Conservation (phyloP, 2,797 vertebrate genomes). For the Argentina silus region DNA sequence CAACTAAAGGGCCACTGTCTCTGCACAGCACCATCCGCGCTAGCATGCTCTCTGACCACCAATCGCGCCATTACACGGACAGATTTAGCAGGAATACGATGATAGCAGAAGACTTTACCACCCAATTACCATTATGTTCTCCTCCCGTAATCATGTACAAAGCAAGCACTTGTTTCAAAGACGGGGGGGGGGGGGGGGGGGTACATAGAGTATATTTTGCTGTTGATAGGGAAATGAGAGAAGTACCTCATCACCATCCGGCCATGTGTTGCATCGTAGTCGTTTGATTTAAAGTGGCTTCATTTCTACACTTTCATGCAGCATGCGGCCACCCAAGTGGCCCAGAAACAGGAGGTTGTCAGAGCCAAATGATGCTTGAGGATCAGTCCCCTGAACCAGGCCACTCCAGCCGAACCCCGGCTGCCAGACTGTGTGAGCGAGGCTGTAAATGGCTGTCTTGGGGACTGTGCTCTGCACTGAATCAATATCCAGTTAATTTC, state of each 20-base stretch:
- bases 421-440: slow-evolving; percentile 18
- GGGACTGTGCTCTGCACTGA: slow-evolving; percentile 1
- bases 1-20: slow-evolving; percentile 75
- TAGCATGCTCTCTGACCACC: slow-evolving; percentile 60
- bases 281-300: background rate
- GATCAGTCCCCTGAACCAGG: slow-evolving; percentile 44
- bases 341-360: slow-evolving; percentile 20
- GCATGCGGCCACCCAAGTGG: slow-evolving; percentile 11
- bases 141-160: slow-evolving; percentile 13
- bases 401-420: background rate
- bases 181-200: background rate
- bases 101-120: slow-evolving; percentile 27
- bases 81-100: slow-evolving; percentile 55
- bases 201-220: background rate
- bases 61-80: slow-evolving; percentile 63
- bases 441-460: slow-evolving; percentile 30
- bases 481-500: slow-evolving; percentile 48
- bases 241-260: background rate
- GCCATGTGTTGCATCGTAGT: background rate
- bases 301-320: background rate
- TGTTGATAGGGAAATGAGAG: background rate
- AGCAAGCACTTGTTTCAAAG: background rate
- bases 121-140: slow-evolving; percentile 6
- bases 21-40: slow-evolving; percentile 69
- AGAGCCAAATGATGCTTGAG: slow-evolving; percentile 39